Evolutionary conservation across 1,140 invertebrate species (phyloP), one percentile per base, ranked within the genome.

Genomic region (Drosophila pallidifrons): DNA sequence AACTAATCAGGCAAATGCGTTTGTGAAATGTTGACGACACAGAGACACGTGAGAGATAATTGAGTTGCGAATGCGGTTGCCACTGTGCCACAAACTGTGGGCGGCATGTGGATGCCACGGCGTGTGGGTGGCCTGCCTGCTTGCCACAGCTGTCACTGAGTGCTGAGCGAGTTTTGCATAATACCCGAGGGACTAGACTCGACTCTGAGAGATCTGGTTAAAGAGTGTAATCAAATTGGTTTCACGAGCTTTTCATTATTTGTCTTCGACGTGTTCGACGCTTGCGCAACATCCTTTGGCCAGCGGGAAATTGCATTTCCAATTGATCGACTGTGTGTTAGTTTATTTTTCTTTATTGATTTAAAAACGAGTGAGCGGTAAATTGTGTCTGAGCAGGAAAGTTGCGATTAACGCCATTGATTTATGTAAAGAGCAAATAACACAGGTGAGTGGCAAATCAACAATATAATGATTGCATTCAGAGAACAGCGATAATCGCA

Each of bases 371-470:
- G 30, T 30, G 58, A 28, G 10, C 77, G 74, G 75, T 66, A 81
- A 86, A 85, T 67, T 66, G 79, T 25, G 35, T 73, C 30, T 67
- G 45, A 49, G 55, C 75, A 82, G 76, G 82, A 73, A 86, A 81
- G 66, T 85, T 78, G 67, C 82, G 59, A 79, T 86, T 87, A 86
- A 20, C 79, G 79, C 71, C 57, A 67, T 76, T 87, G 54, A 82
- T 87, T 82, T 82, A 82, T 86, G 82, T 82, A 82, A 87, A 86
- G 64, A 81, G 70, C 70, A 82, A 79, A 87, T 85, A 47, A 74
- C 57, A 74, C 57, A 78, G 75, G 79, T 87, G 79, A 82, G 59
- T 41, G 57, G 41, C 20, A 28, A 59, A 73, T 80, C 58, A 65
- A 59, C 57, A 68, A 59, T 57, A 68, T 60, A 73, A 58, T 52